phyloP scores from a whole-genome alignment of 2,797 vertebrate species.

The Betta splendens region DNA sequence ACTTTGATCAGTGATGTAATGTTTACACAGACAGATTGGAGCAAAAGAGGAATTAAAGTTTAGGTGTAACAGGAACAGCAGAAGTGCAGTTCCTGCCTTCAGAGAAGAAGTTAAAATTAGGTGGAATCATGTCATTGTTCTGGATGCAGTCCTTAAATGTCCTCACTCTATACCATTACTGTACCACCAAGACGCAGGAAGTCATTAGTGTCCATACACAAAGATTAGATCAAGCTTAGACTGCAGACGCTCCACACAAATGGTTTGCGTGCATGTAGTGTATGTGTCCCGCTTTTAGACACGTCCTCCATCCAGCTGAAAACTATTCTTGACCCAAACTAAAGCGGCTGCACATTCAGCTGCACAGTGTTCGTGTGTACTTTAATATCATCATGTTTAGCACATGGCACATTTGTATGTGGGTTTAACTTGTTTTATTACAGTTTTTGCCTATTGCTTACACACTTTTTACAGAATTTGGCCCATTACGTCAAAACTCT shows the following conservation, averaged over 20 bases:
- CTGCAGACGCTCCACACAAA: slow-evolving; percentile 4
- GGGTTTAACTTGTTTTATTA: too few relatives aligned
- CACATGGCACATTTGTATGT: too few relatives aligned
- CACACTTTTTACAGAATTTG: too few relatives aligned
- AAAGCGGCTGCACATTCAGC: too few relatives aligned
- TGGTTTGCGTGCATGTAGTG: slow-evolving; percentile 2
- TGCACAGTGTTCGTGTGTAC: too few relatives aligned
- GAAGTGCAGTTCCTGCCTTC: not conserved
- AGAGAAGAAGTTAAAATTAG: not conserved
- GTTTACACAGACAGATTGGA: too few relatives aligned
- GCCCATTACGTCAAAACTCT: too few relatives aligned
- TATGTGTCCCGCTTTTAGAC: not conserved
- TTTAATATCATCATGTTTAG: too few relatives aligned
- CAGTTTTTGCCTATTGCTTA: too few relatives aligned
- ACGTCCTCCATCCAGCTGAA: slow-evolving; percentile 2
- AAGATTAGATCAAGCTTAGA: slow-evolving; percentile 43
- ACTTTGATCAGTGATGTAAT: too few relatives aligned
- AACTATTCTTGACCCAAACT: too few relatives aligned
- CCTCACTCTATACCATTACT: slow-evolving; percentile 3
- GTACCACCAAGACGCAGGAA: slow-evolving; percentile 42
- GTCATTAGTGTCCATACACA: slow-evolving; percentile 18
- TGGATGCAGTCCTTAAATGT: not conserved
- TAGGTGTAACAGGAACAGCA: not conserved
- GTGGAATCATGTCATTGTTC: too few relatives aligned
- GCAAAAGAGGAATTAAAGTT: not conserved